phyloP scores from a whole-genome alignment of 2,797 vertebrate species.

The Tenualosa thibaudeaui region DNA sequence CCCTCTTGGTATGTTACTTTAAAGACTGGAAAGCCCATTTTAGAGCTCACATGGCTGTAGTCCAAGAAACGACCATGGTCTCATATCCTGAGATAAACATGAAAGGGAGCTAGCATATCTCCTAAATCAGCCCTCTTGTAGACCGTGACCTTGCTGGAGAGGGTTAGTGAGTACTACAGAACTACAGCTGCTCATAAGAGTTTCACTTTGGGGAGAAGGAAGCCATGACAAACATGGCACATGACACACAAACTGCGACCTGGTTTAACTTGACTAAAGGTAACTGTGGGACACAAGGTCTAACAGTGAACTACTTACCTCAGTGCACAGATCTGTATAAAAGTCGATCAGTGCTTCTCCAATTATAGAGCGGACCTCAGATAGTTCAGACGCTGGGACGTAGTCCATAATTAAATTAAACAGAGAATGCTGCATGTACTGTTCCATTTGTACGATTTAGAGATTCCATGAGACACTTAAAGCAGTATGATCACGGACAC shows the following conservation, averaged over 20 bases:
- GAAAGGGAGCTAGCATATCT: slow-evolving; percentile 38
- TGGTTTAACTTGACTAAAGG: background rate
- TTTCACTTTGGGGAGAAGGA: background rate
- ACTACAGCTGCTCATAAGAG: background rate
- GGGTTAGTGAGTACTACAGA: slow-evolving; percentile 5
- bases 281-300: too few species aligned
- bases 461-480: background rate
- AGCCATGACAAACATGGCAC: too few species aligned
- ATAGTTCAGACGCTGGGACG: slow-evolving; percentile 68
- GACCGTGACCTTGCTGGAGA: background rate
- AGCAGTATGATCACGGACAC: background rate
- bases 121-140: slow-evolving; percentile 12
- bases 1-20: background rate
- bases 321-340: slow-evolving; percentile 76
- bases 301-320: slow-evolving; percentile 71
- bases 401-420: slow-evolving; percentile 79
- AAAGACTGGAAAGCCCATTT: slow-evolving; percentile 6
- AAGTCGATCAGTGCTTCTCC: slow-evolving; percentile 77
- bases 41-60: slow-evolving; percentile 23
- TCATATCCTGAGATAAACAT: slow-evolving; percentile 45
- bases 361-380: slow-evolving; percentile 75
- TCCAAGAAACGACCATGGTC: slow-evolving; percentile 27
- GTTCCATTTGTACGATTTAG: slow-evolving; percentile 47
- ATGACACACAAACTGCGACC: background rate
- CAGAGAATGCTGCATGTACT: slow-evolving; percentile 65